Conservation (phyloP, 2,888 invertebrate species). For the Pherbina coryleti region DNA sequence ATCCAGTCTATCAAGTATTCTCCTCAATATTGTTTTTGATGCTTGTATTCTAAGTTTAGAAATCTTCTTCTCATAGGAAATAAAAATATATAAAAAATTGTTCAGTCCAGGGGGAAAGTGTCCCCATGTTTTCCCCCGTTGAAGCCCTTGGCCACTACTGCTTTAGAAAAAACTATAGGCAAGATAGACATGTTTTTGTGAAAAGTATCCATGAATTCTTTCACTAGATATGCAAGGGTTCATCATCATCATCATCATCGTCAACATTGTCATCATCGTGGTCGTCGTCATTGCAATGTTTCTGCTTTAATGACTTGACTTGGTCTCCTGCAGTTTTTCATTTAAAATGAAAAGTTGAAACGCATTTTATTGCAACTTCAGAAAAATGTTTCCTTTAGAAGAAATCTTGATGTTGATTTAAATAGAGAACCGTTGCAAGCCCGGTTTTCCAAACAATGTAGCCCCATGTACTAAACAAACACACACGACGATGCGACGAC, state of each 20-base stretch:
- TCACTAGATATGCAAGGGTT: background rate
- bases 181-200: too few relatives aligned
- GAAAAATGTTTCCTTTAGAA: background rate
- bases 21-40: too few relatives aligned
- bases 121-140: too few relatives aligned
- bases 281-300: background rate
- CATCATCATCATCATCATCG: background rate
- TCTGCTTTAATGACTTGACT: background rate
- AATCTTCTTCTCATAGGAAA: too few relatives aligned
- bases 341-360: slow-evolving; percentile 10
- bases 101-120: too few relatives aligned
- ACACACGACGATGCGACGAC: slow-evolving; percentile 1
- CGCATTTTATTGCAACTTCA: background rate
- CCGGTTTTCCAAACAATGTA: background rate
- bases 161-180: too few relatives aligned
- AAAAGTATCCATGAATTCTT: too few relatives aligned
- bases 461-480: background rate
- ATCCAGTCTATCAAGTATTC: too few relatives aligned
- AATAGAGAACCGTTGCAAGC: slow-evolving; percentile 59
- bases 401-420: slow-evolving; percentile 63
- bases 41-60: too few relatives aligned
- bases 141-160: too few relatives aligned
- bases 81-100: too few relatives aligned
- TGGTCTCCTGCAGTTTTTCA: slow-evolving; percentile 20
- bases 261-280: too few relatives aligned